Base-by-base conservation (phyloP, 37 sponge, comb jelly and placozoan genomes). In the Bolinopsis microptera region DNA sequence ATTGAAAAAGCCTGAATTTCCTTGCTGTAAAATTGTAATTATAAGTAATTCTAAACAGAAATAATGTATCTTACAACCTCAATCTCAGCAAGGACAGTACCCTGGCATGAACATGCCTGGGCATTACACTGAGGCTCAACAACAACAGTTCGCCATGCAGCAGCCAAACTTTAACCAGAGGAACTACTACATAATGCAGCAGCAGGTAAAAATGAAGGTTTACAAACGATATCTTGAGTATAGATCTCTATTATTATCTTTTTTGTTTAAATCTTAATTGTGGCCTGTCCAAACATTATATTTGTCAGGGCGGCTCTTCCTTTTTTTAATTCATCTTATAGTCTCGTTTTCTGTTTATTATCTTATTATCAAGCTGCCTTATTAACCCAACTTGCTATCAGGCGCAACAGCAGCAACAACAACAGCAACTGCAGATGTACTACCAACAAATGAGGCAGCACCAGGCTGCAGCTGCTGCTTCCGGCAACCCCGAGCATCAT, bases 361-460 rank as follows among this genome's bases (percentile, higher is more conserved):
- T 67, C 68, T 67, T 18, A 67, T 67, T 22, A 67, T 67, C 68
- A n/a, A n/a, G n/a, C n/a, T n/a, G n/a, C n/a, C n/a, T n/a, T n/a
- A n/a, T n/a, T n/a, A n/a, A n/a, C n/a, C n/a, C n/a, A n/a, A n/a
- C n/a, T n/a, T n/a, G n/a, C n/a, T n/a, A n/a, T 18, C 33, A 16
- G 18, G 80, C 33, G 18, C 80, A 70, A 70, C 74, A 77, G 80
- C 80, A 77, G 32, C 80, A 77, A 77, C 80, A 77, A 77, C 80
- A 77, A 36, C 80, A 77, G 74, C 74, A 70, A n/a, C 74, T 28
- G 2, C 74, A 70, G 2, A 48, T 48, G 61, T 48, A 48, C 61
- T 48, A 48, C 61, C 61, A 48, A 13, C 61, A 48, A 48, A 48
- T 48, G 61, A 48, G 61, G 13, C 61, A 48, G 61, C 61, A 48